Evolutionary conservation across 1,140 invertebrate genomes (phyloP), one percentile per base, ranked within the genome.

Genomic region (Cataglyphis hispanica): DNA sequence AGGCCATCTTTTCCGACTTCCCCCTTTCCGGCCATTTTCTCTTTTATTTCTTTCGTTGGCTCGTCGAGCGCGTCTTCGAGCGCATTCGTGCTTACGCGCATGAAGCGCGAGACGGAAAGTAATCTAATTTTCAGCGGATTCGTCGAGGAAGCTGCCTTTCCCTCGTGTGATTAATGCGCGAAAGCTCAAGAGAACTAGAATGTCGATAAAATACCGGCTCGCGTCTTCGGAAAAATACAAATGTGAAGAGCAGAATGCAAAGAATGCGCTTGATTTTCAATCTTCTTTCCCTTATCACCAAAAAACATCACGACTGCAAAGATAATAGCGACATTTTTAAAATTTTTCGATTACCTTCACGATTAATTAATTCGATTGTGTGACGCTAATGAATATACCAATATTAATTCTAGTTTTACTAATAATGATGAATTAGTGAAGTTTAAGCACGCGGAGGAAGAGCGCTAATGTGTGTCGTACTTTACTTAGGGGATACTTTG

Each of bases 121-220:
- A 83, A 83, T 83, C 53, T 74, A 27, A 83, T 83, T 74, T 74
- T 74, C 78, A 72, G 27, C 19, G 66, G 19, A 72, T 72, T 11
- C 31, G 37, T 22, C 5, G 53, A 56, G n/a, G n/a, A 56, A 69
- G 76, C 77, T 31, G 46, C 10, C 67, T 43, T 37, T 56, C 43
- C 25, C 25, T 43, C 25, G 25, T 72, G 40, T 60, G 78, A 72
- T 72, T 60, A 72, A 83, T 72, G 37, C 46, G 25, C 10, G 46
- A 53, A 72, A 53, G 46, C 67, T 22, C 25, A 74, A n/a, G 40
- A 60, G 78, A 61, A 67, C 10, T 31, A 10, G 4, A n/a, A 37
- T 13, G 25, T 43, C 78, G 66, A 81, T 80, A 40, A 81, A 81
- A 72, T 31, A 19, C 34, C 13, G 31, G 25, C 19, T 43, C n/a